Percentiles rank a stretch among this genome's conserved stretches.
phyloP scores from a whole-genome alignment of 2,888 invertebrate species.

The Xestia sexstrigata region DNA sequence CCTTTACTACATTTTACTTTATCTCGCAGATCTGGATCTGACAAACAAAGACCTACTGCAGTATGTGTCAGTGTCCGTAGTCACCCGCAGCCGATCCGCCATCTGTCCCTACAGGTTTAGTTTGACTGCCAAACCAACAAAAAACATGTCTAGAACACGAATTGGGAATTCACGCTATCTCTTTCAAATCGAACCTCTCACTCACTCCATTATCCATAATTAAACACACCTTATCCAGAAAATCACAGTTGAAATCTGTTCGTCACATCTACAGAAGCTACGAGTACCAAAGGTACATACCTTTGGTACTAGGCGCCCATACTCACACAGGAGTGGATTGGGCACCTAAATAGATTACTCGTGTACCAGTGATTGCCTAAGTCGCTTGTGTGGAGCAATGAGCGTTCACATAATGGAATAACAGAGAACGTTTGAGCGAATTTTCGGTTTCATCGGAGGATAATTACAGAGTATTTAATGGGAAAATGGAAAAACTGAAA shows the following conservation, averaged over 20 bases:
- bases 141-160: neutral
- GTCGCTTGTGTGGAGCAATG: conserved; percentile 30
- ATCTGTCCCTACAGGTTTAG: neutral
- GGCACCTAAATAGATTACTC: conserved; percentile 54
- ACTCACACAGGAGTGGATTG: conserved; percentile 42
- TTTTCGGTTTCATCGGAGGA: conserved; percentile 6
- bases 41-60: neutral
- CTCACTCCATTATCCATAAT: conserved; percentile 21
- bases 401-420: conserved; percentile 34
- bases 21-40: neutral
- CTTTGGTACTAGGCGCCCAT: conserved; percentile 42
- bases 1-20: neutral
- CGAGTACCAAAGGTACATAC: conserved; percentile 16
- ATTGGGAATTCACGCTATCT: neutral
- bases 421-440: conserved; percentile 17
- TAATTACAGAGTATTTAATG: conserved; percentile 15
- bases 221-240: conserved; percentile 5
- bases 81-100: neutral
- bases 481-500: neutral
- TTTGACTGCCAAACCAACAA: neutral
- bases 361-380: conserved; percentile 43
- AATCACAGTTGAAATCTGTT: conserved; percentile 21
- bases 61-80: neutral
- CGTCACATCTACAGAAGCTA: conserved; percentile 4
- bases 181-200: conserved; percentile 10